Evolutionary conservation across 2,888 invertebrate species (phyloP).

Genomic region (Tridacna crocea): DNA sequence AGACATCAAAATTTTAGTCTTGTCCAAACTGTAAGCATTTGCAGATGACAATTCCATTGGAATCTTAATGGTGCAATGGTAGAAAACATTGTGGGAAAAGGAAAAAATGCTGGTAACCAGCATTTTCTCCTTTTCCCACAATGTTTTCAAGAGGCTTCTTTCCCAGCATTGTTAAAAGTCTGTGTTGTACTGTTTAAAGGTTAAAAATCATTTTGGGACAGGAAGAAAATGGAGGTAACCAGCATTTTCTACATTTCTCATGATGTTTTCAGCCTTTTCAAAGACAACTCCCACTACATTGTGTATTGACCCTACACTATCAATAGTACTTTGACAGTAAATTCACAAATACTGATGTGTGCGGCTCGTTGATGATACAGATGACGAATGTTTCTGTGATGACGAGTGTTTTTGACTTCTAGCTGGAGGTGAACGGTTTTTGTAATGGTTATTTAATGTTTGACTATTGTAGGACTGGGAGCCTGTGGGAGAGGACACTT

Average conservation of each 20-base stretch:
- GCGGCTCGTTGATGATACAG: constrained; percentile 27
- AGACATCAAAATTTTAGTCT: no score
- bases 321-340: no score
- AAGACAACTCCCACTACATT: no score
- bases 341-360: constrained; percentile 51
- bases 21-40: no score
- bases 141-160: no score
- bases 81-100: background rate
- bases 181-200: no score
- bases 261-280: no score
- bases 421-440: constrained; percentile 38
- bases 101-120: background rate
- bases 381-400: constrained; percentile 28
- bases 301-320: no score
- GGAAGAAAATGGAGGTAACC: background rate
- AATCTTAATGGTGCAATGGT: no score
- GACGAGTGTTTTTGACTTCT: constrained; percentile 47
- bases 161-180: no score
- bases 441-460: constrained; percentile 37
- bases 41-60: no score
- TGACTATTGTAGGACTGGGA: constrained; percentile 30
- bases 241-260: background rate
- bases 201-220: background rate
- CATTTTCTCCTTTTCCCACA: background rate
- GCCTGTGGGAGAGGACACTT: constrained; percentile 30